Base-by-base conservation (phyloP, 2,888 invertebrate species). In the Tetropium fuscum region DNA sequence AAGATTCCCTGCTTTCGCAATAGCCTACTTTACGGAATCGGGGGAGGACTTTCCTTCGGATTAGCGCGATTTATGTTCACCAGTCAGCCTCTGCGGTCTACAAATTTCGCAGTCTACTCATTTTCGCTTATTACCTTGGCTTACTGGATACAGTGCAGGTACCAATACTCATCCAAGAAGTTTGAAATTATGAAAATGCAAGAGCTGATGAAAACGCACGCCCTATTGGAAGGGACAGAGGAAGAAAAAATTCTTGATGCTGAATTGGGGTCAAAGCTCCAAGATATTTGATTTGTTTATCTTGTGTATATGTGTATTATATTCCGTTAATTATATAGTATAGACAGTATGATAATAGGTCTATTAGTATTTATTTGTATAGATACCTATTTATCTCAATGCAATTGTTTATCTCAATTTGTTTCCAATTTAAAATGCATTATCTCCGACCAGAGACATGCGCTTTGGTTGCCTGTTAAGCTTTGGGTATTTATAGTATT, bases 1-100 rank as follows among this genome's bases (percentile, higher is more conserved):
- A 85, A 90, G 81, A 90, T 94, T 59, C 93, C 93, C 0, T 94
- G 94, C 80, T 93, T 93, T 78, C 85, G 92, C 62, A 88, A 87
- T 72, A 91, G 91, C 76, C 90, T 91, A 74, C 76, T 94, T 0
- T 90, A 90, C 79, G 93, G 93, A 6, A 87, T 93, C 48, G 80
- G 86, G 47, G 85, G 90, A 38, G 93, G 93, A 44, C 73, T 93
- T 16, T 88, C 85, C 2, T 78, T 83, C 60, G 93, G 93, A 7
- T 73, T 93, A 54, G 81, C 84, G 3, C 83, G 88, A 60, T 94
- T 94, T 80, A 81, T 94, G 75, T 87, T 89, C 67, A 92, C 93
- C 7, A 93, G 93, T 63, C 87, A 86, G 69, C 82, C 88, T 2
- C 80, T 83, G 71, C 74, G 84, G 6, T 85, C 92, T 0, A 86